Base-by-base conservation (phyloP, 35 echinoderm and acorn worm species). In the Ophioderma brevispina region DNA sequence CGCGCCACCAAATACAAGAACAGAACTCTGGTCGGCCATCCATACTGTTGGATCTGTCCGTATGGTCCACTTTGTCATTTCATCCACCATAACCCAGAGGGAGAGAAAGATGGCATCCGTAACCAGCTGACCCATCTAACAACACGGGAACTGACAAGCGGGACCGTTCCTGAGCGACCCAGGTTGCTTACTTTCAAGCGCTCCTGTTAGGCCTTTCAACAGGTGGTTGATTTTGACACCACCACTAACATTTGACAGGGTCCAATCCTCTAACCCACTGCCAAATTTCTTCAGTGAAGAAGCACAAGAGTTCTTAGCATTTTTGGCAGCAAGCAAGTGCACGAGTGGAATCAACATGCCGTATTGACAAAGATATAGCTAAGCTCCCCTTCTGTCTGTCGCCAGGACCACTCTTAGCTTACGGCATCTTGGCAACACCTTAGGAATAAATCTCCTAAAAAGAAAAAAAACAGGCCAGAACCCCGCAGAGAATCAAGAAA, bases 41-140 rank as follows among this genome's bases (percentile, higher is more conserved):
- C 97, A 99, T 64, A 93, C 59, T 91, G 95, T 0, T 93, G 97
- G 88, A 93, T 99, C 78, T 99, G 97, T 39, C 97, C 97, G 0
- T 99, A 99, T 80, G 97, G 97, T 40, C 97, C 97, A 28, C 82
- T 93, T 11, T 99, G 97, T 81, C 97, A 99, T 84, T 99, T 99
- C 78, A n/a, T n/a, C n/a, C 95, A 95, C 77, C 97, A 99, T 77
- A 99, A n/a, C n/a, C 90, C 32, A 89, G 94, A 91, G 14, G 97
- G 95, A 75, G 59, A 85, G n/a, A 14, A 95, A 93, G 63, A 33
- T 86, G 35, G 50, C 63, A n/a, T 49, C 83, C 21, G 15, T 64
- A 23, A 40, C n/a, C n/a, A 55, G 43, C 78, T 21, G 76, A 38
- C n/a, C n/a, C 80, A 79, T 79, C 46, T 1, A 80, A 42, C 63